Conservation (phyloP, 2,113 vertebrate species). For the Sinosuthora webbiana region DNA sequence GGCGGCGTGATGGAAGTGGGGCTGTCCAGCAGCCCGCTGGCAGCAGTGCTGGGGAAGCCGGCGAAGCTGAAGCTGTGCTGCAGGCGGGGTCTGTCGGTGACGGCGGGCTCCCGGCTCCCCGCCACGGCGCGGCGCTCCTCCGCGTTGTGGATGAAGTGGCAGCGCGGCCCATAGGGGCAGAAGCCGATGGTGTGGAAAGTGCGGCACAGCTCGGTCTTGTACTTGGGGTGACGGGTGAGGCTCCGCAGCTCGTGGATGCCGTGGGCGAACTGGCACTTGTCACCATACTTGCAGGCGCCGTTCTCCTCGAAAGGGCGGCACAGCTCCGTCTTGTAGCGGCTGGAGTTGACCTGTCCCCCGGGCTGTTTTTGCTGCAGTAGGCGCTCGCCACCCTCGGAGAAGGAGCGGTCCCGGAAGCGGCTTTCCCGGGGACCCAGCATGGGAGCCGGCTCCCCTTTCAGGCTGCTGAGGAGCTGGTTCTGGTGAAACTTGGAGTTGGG, state of each 20-base stretch:
- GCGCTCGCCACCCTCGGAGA: conserved; percentile 92
- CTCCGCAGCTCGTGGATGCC: conserved; percentile 96
- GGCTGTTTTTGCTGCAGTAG: conserved; percentile 85
- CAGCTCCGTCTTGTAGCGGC: conserved; percentile 98
- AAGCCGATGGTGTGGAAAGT: conserved; percentile 99
- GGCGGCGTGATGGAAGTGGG: conserved; percentile 96
- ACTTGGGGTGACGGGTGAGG: conserved; percentile 96
- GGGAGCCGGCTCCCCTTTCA: conserved; percentile 85
- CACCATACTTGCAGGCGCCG: conserved; percentile 95
- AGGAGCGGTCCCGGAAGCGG: conserved; percentile 93
- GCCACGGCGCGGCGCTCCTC: conserved; percentile 93
- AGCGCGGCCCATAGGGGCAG: conserved; percentile 94
- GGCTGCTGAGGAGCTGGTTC: conserved; percentile 91
- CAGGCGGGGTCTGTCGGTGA: conserved; percentile 90
- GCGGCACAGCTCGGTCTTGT: conserved; percentile 99
- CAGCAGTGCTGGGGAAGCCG: conserved; percentile 84
- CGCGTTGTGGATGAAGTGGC: conserved; percentile 98
- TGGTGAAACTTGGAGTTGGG: conserved; percentile 91
- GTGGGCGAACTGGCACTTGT: conserved; percentile 98
- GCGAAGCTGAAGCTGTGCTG: conserved; percentile 99
- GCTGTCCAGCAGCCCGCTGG: conserved; percentile 91
- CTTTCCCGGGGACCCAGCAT: conserved; percentile 89
- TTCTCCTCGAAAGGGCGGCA: conserved; percentile 98
- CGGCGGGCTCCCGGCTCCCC: conserved; percentile 75
- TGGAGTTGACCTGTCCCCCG: conserved; percentile 91